Evolutionary conservation across 2,113 vertebrate species (phyloP).

Genomic region (Varanus komodoensis): DNA sequence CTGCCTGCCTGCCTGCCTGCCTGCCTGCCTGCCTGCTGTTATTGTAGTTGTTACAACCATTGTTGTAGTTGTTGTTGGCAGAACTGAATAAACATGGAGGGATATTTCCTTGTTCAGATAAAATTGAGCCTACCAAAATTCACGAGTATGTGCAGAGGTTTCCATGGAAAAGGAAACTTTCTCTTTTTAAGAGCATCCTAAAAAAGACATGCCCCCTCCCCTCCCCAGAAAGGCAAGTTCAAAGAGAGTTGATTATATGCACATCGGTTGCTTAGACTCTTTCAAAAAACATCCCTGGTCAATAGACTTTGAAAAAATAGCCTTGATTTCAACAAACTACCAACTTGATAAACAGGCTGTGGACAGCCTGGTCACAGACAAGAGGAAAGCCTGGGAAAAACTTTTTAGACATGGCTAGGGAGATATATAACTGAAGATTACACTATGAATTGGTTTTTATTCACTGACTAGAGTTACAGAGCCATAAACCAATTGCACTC

Average conservation of each 20-base stretch:
- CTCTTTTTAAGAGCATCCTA: no score
- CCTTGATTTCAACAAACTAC: slow-evolving; percentile 36
- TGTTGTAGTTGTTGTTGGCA: no score
- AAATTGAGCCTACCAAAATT: no score
- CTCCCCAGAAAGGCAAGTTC: no score
- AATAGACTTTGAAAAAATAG: slow-evolving; percentile 29
- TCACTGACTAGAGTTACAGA: not conserved
- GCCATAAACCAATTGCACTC: not conserved
- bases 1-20: no score
- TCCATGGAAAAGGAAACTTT: no score
- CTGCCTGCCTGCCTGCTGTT: no score
- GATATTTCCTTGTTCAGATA: no score
- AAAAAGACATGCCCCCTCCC: no score
- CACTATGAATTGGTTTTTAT: not conserved
- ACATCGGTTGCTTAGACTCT: slow-evolving; percentile 17
- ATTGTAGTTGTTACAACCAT: no score
- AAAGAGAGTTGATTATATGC: accelerated
- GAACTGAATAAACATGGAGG: no score
- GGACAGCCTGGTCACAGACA: slow-evolving; percentile 42
- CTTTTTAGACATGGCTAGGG: not conserved
- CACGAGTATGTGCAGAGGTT: no score
- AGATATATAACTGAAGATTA: not conserved
- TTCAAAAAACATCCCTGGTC: slow-evolving; percentile 53
- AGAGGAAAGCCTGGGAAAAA: not conserved
- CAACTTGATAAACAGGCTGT: slow-evolving; percentile 51